Conservation (phyloP, 2,113 vertebrate species). For the Rhineura floridana region DNA sequence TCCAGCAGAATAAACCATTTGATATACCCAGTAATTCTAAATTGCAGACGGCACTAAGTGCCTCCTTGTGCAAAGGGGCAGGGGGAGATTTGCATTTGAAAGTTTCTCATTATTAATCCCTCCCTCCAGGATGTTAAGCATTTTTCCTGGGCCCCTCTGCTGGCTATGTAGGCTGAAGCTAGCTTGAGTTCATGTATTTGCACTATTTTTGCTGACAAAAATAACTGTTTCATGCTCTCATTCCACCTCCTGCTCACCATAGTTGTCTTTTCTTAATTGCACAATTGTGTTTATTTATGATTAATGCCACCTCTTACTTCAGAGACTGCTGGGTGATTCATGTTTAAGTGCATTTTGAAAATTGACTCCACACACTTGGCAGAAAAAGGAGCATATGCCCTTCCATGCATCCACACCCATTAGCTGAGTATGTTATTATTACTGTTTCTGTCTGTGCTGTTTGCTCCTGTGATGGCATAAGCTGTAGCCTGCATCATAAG, state of each 20-base stretch:
- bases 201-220: slow-evolving; percentile 63
- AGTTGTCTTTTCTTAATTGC: slow-evolving; percentile 50
- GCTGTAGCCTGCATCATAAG: too few species aligned
- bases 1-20: background rate
- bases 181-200: slow-evolving; percentile 17
- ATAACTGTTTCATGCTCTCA: slow-evolving; percentile 53
- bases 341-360: slow-evolving; percentile 24
- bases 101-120: slow-evolving; percentile 43
- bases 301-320: slow-evolving; percentile 36
- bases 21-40: background rate
- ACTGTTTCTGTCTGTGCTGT: too few species aligned
- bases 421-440: too few species aligned
- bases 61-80: background rate
- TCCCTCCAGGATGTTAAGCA: slow-evolving; percentile 17
- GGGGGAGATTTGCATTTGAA: background rate
- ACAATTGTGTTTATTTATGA: slow-evolving; percentile 50
- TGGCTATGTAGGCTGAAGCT: slow-evolving; percentile 51
- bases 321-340: slow-evolving; percentile 36
- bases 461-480: too few species aligned
- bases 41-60: background rate
- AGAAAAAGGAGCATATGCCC: background rate
- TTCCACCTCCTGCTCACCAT: slow-evolving; percentile 28
- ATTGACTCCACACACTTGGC: background rate
- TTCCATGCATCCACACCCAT: too few species aligned
- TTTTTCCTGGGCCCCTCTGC: slow-evolving; percentile 70